phyloP scores from a whole-genome alignment of 2,797 vertebrate species.

The Xenops minutus region DNA sequence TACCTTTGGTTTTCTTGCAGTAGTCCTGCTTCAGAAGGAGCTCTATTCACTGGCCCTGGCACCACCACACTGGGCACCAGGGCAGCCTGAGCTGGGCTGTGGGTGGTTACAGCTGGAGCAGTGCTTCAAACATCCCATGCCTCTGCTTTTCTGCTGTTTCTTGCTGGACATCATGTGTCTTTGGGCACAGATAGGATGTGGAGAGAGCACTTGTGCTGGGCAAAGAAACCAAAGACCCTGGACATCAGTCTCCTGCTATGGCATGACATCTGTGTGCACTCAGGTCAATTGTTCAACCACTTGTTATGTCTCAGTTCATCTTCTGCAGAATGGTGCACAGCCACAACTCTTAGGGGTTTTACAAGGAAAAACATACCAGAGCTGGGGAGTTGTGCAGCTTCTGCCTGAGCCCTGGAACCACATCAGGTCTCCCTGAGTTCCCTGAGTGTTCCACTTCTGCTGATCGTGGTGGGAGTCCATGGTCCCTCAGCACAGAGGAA shows the following conservation, averaged over 20 bases:
- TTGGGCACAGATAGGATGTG: neutral
- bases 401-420: neutral
- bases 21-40: neutral
- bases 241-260: neutral
- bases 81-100: neutral
- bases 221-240: neutral
- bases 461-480: neutral
- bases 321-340: neutral
- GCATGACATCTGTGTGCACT: fast-evolving
- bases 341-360: neutral
- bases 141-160: neutral
- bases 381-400: neutral
- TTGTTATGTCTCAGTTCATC: fast-evolving
- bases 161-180: neutral
- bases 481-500: neutral
- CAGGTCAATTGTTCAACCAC: fast-evolving
- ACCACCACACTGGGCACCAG: fast-evolving
- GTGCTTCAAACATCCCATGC: neutral
- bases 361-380: neutral
- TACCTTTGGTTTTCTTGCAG: neutral
- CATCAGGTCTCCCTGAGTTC: neutral
- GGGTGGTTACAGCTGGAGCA: neutral
- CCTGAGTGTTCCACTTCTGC: neutral
- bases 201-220: neutral
- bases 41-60: fast-evolving